phyloP scores from a whole-genome alignment of 2,113 vertebrate genomes.

The Tenrec ecaudatus region DNA sequence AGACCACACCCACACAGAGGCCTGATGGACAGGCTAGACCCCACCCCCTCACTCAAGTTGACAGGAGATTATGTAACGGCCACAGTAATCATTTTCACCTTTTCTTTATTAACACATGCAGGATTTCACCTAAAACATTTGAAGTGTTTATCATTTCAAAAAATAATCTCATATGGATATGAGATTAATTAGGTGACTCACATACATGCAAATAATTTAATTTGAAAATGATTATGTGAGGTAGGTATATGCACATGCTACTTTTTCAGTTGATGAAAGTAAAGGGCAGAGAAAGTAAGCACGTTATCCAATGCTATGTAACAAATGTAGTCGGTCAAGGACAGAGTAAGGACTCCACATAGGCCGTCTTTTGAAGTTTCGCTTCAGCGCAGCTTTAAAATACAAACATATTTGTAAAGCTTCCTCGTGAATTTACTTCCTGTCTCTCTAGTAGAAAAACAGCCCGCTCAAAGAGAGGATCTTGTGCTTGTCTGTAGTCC shows the following conservation, averaged over 20 bases:
- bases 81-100: neutral
- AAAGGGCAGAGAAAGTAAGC: conserved; percentile 2
- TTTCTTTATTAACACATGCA: neutral
- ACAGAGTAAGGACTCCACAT: neutral
- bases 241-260: neutral
- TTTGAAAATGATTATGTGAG: conserved; percentile 26
- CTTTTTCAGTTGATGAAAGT: conserved; percentile 22
- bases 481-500: conserved; percentile 7
- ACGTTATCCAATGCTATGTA: conserved; percentile 5
- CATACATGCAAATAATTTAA: neutral
- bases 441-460: neutral
- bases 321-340: too few species aligned
- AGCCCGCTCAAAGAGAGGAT: neutral
- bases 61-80: too few species aligned
- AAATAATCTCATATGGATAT: neutral
- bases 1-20: too few species aligned
- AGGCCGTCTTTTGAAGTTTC: neutral
- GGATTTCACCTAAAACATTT: conserved; percentile 6
- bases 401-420: neutral
- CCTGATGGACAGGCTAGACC: too few species aligned
- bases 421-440: conserved; percentile 47
- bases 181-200: too few species aligned
- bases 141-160: conserved; percentile 27
- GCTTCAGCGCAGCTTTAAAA: neutral
- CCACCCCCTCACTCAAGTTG: too few species aligned